Base-by-base conservation (phyloP, 2,797 vertebrate species). In the Scarus forsteni region DNA sequence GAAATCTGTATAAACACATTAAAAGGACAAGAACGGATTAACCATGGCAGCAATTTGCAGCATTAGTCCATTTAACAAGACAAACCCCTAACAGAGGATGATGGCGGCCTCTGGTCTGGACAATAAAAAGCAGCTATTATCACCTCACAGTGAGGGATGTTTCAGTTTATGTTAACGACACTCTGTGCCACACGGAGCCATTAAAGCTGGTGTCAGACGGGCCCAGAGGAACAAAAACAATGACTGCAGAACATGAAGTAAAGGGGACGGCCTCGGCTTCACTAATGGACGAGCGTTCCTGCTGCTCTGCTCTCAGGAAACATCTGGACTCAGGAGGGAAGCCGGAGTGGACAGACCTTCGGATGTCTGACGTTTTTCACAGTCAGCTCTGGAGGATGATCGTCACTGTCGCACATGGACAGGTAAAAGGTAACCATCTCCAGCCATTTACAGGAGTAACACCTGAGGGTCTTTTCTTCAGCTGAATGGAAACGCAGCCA, bases 241-340 rank as follows among this genome's bases (percentile, higher is more conserved):
- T 81, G 86, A 75, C 73, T 55, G 16, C 40, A 10, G 43, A 38
- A 70, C 67, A 52, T 39, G 60, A 83, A 68, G 77, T 84, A 55
- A 83, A 73, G 46, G 19, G 16, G 38, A 75, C 66, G 73, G 81
- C 69, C 78, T 87, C 58, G 51, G 55, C 68, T 85, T 73, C 73
- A 83, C 77, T 80, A 77, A 84, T 75, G 63, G 80, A 81, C 59
- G 44, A 64, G 73, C 48, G 56, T 85, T 88, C 81, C 80, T 72
- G 69, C 68, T 68, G 66, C 70, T 83, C 71, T 69, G 71, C 65
- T 71, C 71, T 83, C 90, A 92, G 93, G 92, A 93, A 93, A 92
- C 93, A 94, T 92, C 92, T 94, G 92, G 88, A 78, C 73, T 68
- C 77, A 77, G 58, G 74, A 56, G 78, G 88, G 88, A 91, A 90